These are phyloP conservation scores for Drosophila rellima DNA, from an alignment of 2,888 invertebrate species.

Conservation along the genomic window DNA sequence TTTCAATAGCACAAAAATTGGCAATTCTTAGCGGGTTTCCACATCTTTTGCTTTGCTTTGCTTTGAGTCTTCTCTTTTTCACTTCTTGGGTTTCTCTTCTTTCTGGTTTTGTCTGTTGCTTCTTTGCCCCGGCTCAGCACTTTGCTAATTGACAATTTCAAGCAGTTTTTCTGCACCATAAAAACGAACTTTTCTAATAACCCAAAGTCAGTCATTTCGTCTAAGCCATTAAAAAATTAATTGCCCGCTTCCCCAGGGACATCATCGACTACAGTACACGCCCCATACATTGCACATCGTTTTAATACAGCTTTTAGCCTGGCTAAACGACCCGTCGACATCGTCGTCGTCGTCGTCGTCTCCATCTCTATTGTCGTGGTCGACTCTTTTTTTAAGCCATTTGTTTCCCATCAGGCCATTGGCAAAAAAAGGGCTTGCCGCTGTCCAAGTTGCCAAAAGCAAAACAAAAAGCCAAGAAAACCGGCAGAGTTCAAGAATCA, in stretches of 20 bases:
- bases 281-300: conserved; percentile 72
- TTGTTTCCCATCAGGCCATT: conserved; percentile 56
- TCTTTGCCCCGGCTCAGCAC: conserved; percentile 44
- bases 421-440: conserved; percentile 70
- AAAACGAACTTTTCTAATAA: conserved; percentile 69
- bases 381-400: conserved; percentile 36
- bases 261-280: conserved; percentile 47
- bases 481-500: background rate
- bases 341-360: background rate
- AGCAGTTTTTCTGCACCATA: conserved; percentile 53
- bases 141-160: conserved; percentile 77
- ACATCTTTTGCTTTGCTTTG: conserved; percentile 6
- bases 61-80: background rate
- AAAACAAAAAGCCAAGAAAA: conserved; percentile 40
- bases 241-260: conserved; percentile 68
- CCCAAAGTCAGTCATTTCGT: conserved; percentile 74
- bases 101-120: conserved; percentile 6
- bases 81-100: background rate
- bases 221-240: conserved; percentile 81
- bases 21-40: conserved; percentile 49
- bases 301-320: conserved; percentile 71
- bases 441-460: conserved; percentile 55
- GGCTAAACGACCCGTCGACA: conserved; percentile 59
- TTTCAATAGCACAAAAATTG: conserved; percentile 39
- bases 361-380: conserved; percentile 17